Evolutionary conservation across 2,888 invertebrate genomes (phyloP).

Genomic region (Octodonta nipae): DNA sequence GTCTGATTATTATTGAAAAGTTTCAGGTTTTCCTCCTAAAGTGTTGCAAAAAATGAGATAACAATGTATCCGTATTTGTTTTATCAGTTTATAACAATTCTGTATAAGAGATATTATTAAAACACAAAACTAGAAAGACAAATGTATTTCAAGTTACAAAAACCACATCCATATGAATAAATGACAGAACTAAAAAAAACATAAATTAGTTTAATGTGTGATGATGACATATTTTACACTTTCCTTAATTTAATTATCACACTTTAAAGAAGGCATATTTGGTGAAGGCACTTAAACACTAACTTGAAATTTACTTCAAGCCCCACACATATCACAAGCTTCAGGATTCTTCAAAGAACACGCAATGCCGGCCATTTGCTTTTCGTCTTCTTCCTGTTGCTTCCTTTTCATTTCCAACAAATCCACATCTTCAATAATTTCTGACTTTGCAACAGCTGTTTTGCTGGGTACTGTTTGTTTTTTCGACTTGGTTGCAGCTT

Average conservation of each 20-base stretch:
- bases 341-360: conserved; percentile 82
- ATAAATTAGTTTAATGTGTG: conserved; percentile 2
- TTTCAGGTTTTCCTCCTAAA: too few relatives aligned
- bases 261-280: too few relatives aligned
- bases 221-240: conserved; percentile 5
- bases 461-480: conserved; percentile 92
- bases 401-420: conserved; percentile 9
- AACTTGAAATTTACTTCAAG: conserved; percentile 36
- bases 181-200: too few relatives aligned
- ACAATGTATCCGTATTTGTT: too few relatives aligned
- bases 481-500: conserved; percentile 89
- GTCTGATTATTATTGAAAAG: too few relatives aligned
- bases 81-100: too few relatives aligned
- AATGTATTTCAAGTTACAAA: too few relatives aligned
- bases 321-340: conserved; percentile 76
- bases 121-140: too few relatives aligned
- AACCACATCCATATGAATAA: too few relatives aligned
- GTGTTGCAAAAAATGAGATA: too few relatives aligned
- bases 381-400: conserved; percentile 29
- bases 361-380: conserved; percentile 61
- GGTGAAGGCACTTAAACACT: conserved; percentile 2
- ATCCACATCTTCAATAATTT: conserved; percentile 5
- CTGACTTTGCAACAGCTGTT: conserved; percentile 14
- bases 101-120: too few relatives aligned
- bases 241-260: too few relatives aligned